A percentile compares a stretch with the other conserved stretches of the same genome.
These are phyloP conservation scores for Crossocerus cetratus DNA, from an alignment of 2,888 invertebrate species.

Conservation along the genomic window DNA sequence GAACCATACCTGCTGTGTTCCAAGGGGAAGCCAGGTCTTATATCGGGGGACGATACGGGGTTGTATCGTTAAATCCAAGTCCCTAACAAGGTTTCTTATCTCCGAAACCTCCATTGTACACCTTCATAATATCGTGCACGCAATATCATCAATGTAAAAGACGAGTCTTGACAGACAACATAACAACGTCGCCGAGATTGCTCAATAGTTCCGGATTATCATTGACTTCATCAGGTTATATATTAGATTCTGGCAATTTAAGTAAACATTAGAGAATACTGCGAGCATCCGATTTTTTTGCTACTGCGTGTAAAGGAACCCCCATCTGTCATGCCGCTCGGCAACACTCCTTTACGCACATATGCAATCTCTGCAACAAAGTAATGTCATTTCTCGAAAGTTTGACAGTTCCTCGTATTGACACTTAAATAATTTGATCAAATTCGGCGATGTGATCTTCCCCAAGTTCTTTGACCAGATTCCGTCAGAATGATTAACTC, in stretches of 20 bases:
- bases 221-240: constrained; percentile 40
- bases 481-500: constrained; percentile 13
- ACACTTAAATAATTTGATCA: constrained; percentile 26
- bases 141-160: constrained; percentile 37
- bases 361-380: constrained; percentile 5
- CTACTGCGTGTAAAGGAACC: neutral
- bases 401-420: constrained; percentile 52
- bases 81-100: constrained; percentile 69
- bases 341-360: constrained; percentile 8
- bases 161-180: neutral
- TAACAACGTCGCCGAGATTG: neutral
- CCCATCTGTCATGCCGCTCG: constrained; percentile 1
- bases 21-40: constrained; percentile 88
- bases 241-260: constrained; percentile 10
- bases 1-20: constrained; percentile 86
- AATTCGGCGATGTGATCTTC: constrained; percentile 8
- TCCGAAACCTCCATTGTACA: constrained; percentile 70
- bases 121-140: constrained; percentile 62
- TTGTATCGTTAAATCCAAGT: constrained; percentile 73
- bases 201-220: constrained; percentile 7
- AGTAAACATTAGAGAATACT: constrained; percentile 25
- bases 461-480: constrained; percentile 24
- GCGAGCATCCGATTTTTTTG: neutral
- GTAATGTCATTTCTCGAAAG: constrained; percentile 29
- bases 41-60: constrained; percentile 81